phyloP scores from a whole-genome alignment of 2,797 vertebrate species.

The Labeo calbasu region DNA sequence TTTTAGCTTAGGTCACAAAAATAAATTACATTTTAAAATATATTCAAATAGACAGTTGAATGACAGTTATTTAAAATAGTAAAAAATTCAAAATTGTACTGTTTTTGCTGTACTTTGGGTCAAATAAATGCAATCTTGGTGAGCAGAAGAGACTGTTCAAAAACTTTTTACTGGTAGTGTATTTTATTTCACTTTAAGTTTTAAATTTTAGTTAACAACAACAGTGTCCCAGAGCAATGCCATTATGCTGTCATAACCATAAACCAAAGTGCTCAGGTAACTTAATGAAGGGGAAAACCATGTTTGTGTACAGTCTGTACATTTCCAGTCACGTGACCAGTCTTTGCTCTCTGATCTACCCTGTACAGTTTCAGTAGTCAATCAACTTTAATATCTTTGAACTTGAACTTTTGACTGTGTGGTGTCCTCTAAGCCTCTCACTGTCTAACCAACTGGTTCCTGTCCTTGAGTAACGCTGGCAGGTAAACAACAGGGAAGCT shows the following conservation, averaged over 20 bases:
- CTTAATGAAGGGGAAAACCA: conserved; percentile 19
- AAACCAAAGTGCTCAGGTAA: neutral
- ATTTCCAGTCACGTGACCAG: neutral
- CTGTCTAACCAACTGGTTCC: neutral
- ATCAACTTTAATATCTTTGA: neutral
- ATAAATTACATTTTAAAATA: too few species aligned
- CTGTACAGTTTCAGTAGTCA: neutral
- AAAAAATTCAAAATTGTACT: too few species aligned
- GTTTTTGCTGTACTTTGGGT: too few species aligned
- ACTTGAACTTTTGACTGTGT: conserved; percentile 6
- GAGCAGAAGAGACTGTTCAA: too few species aligned
- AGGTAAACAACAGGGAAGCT: conserved; percentile 18
- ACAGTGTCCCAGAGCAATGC: neutral
- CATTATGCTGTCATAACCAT: neutral
- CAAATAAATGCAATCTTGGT: too few species aligned
- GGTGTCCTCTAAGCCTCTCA: neutral
- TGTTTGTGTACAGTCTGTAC: conserved; percentile 1
- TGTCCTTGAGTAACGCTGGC: neutral
- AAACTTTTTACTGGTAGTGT: too few species aligned
- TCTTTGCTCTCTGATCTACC: conserved; percentile 8
- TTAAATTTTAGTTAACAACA: neutral
- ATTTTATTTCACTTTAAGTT: too few species aligned
- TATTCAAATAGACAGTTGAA: too few species aligned
- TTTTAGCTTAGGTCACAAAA: too few species aligned
- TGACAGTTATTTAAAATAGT: too few species aligned